Conservation (phyloP, 1,140 invertebrate genomes). For the Macrosteles quadrilineatus region DNA sequence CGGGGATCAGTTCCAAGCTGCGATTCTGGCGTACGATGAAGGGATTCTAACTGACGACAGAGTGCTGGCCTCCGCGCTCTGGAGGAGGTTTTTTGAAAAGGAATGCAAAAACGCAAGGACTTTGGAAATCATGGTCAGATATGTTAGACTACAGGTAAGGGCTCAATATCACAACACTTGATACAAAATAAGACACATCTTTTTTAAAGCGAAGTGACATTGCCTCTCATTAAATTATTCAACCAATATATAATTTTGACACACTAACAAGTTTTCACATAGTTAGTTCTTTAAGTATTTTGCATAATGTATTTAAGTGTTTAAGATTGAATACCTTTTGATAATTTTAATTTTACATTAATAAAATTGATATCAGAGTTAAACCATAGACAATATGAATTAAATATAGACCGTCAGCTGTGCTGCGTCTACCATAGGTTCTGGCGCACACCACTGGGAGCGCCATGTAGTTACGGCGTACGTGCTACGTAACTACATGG, state of each 20-base stretch:
- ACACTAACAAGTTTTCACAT: background rate
- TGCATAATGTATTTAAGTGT: background rate
- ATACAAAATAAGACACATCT: background rate
- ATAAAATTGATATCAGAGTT: too few species aligned
- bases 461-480: too few species aligned
- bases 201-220: background rate
- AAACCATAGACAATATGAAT: too few species aligned
- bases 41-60: slow-evolving; percentile 71
- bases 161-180: slow-evolving; percentile 19
- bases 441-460: too few species aligned
- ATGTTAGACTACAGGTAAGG: slow-evolving; percentile 70
- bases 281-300: background rate
- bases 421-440: too few species aligned
- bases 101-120: slow-evolving; percentile 60
- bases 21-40: slow-evolving; percentile 84
- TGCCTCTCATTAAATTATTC: background rate
- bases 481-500: too few species aligned
- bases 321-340: background rate
- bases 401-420: too few species aligned
- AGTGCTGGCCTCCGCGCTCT: slow-evolving; percentile 76
- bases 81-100: slow-evolving; percentile 74
- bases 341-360: too few species aligned
- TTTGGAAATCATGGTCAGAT: slow-evolving; percentile 67
- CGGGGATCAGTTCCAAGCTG: slow-evolving; percentile 78
- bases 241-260: background rate